These are phyloP conservation scores for Xiphophorus hellerii DNA, from an alignment of 2,113 vertebrate species.

Conservation along the genomic window DNA sequence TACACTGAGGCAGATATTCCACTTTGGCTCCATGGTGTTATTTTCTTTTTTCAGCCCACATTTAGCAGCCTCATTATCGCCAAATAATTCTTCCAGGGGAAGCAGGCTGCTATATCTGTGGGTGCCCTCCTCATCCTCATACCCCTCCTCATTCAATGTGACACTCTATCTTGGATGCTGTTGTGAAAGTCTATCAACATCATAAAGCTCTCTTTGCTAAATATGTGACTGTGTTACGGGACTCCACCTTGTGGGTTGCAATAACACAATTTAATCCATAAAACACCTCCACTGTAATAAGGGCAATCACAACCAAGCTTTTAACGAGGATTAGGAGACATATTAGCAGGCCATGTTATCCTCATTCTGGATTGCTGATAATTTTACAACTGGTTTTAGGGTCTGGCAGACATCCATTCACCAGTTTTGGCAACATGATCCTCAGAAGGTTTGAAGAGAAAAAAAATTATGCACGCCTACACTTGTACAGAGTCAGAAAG, in stretches of 20 bases:
- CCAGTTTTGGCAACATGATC: conserved; percentile 36
- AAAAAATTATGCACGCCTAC: conserved; percentile 20
- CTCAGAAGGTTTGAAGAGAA: conserved; percentile 30
- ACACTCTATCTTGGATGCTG: conserved; percentile 40
- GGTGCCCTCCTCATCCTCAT: conserved; percentile 18
- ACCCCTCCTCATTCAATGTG: conserved; percentile 32
- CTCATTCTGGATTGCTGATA: conserved; percentile 57
- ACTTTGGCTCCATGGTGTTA: conserved; percentile 15
- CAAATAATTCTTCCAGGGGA: conserved; percentile 35
- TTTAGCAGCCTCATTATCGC: conserved; percentile 18
- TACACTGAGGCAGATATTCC: conserved; percentile 22
- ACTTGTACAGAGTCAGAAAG: conserved; percentile 12
- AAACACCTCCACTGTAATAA: conserved; percentile 57
- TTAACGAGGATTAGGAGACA: conserved; percentile 67
- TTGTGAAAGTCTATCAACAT: conserved; percentile 14
- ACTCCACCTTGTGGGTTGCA: conserved; percentile 29
- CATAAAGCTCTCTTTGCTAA: conserved; percentile 11
- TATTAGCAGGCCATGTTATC: conserved; percentile 50
- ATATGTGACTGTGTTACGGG: conserved; percentile 29
- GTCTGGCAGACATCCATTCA: conserved; percentile 56
- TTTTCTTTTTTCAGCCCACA: conserved; percentile 26
- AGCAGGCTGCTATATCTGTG: conserved; percentile 27
- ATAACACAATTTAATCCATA: conserved; percentile 59
- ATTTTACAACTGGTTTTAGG: conserved; percentile 69
- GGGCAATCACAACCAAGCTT: conserved; percentile 57